phyloP scores from a whole-genome alignment of 2,888 invertebrate genomes.

The Cheilosia scutellata region DNA sequence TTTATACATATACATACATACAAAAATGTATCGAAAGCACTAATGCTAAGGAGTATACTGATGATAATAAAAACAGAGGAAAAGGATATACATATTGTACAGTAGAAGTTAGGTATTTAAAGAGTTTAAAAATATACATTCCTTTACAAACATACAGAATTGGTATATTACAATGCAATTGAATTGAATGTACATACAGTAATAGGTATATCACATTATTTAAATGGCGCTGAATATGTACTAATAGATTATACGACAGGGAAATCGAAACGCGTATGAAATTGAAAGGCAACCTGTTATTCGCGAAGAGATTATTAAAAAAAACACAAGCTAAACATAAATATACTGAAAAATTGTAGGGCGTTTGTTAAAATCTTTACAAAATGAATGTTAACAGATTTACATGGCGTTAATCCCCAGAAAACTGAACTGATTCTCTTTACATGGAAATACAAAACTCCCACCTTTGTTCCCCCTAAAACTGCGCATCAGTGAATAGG shows the following conservation, averaged over 20 bases:
- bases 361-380: too few species aligned
- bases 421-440: too few species aligned
- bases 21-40: background rate
- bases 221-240: constrained; percentile 53
- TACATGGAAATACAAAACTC: too few species aligned
- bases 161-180: constrained; percentile 15
- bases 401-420: too few species aligned
- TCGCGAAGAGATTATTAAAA: too few species aligned
- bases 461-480: too few species aligned
- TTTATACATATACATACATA: background rate
- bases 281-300: background rate
- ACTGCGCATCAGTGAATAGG: too few species aligned
- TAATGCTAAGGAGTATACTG: constrained; percentile 4
- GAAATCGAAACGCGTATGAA: constrained; percentile 2
- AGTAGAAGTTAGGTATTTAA: background rate
- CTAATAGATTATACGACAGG: constrained; percentile 27
- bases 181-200: constrained; percentile 54
- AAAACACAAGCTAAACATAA: too few species aligned
- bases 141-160: too few species aligned
- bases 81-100: background rate
- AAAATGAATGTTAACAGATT: too few species aligned
- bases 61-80: background rate
- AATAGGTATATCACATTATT: constrained; percentile 66
- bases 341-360: too few species aligned
- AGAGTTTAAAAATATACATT: background rate